Evolutionary conservation across 35 echinoderm and acorn worm species (phyloP), one percentile per base, ranked within the genome.

Genomic region (Ptychodera flava): DNA sequence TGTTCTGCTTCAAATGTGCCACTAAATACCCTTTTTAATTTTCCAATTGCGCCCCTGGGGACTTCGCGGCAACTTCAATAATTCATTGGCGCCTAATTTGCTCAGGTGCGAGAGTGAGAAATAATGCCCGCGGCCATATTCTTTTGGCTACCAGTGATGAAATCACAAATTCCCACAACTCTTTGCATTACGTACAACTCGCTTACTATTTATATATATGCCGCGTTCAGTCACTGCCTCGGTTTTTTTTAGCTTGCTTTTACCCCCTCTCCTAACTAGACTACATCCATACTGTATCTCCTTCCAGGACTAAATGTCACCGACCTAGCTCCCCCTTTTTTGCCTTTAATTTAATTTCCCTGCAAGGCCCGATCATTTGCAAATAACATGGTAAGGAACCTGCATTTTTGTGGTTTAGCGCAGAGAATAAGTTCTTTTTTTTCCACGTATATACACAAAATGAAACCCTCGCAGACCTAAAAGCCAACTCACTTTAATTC

Each of bases 21-120:
- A 64, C 45, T 64, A 64, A 64, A 64, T 64, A 64, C 45, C 45
- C 45, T 64, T 64, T 64, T 64, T 64, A 64, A 64, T 64, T 64
- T 64, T 64, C 45, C 45, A 64, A 64, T 64, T 64, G 45, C 45
- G 45, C 45, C 45, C 45, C 45, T 64, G 45, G 45, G 45, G 45
- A 64, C 45, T 64, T 64, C 45, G 45, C 45, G 45, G 45, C 45
- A 64, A 64, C 45, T 64, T 64, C 45, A 64, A 64, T 64, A 64
- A 64, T 64, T 64, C 45, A 64, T 64, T 64, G 45, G 45, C 45
- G 45, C 45, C 45, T 64, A 64, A 64, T 64, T 64, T 64, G 45
- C 45, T 64, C 45, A 64, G 45, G 45, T 64, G 45, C 45, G 45
- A 64, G 45, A 64, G 45, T 64, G 45, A 64, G 45, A 64, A 64